Conservation (phyloP, 2,888 invertebrate species). For the Augiades crinisus region DNA sequence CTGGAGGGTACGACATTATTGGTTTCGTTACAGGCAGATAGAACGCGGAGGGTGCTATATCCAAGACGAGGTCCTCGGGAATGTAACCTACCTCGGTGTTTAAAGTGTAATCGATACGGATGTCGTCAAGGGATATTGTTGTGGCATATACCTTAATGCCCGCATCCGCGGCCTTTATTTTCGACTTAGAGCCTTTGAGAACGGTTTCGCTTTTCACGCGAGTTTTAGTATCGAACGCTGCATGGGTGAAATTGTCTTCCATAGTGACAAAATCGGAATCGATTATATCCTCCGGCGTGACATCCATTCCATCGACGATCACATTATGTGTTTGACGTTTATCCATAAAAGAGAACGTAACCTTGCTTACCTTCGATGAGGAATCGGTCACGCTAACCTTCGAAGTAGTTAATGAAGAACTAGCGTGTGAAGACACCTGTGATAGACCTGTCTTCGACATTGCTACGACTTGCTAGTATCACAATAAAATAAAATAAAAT, state of each 20-base stretch:
- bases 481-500: not conserved
- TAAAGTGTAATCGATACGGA: constrained; percentile 71
- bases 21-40: constrained; percentile 57
- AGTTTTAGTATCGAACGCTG: constrained; percentile 55
- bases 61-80: constrained; percentile 46
- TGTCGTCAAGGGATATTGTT: constrained; percentile 76
- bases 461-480: not conserved
- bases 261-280: constrained; percentile 52
- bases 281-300: constrained; percentile 60
- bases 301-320: constrained; percentile 46
- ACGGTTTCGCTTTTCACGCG: constrained; percentile 47
- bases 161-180: constrained; percentile 43
- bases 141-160: constrained; percentile 69
- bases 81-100: constrained; percentile 61
- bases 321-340: constrained; percentile 51
- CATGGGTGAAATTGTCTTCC: constrained; percentile 57
- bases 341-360: constrained; percentile 49
- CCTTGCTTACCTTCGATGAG: constrained; percentile 39
- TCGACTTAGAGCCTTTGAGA: constrained; percentile 43
- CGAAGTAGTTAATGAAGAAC: constrained; percentile 26
- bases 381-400: constrained; percentile 36
- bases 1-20: constrained; percentile 70
- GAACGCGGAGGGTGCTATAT: constrained; percentile 65
- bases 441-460: constrained; percentile 14
- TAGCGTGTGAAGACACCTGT: constrained; percentile 14